phyloP scores from a whole-genome alignment of 2,888 invertebrate species.

The Elysia crispata region DNA sequence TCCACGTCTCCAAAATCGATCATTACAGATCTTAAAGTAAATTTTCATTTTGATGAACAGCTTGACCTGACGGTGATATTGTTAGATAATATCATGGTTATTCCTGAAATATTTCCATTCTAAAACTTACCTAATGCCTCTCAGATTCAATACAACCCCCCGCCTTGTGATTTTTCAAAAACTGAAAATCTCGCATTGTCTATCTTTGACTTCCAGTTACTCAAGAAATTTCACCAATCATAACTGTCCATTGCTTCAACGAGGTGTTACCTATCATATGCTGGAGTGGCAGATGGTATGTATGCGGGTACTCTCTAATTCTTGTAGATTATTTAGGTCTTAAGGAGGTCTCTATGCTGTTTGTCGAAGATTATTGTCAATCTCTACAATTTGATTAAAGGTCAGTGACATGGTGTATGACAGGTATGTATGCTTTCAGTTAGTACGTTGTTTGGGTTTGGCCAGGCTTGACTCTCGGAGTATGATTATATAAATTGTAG shows the following conservation, averaged over 20 bases:
- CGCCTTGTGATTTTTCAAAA: too few relatives aligned
- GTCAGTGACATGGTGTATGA: slow-evolving; percentile 71
- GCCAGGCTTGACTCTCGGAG: not conserved
- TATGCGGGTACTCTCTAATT: not conserved
- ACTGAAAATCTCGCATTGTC: too few relatives aligned
- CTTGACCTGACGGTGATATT: too few relatives aligned
- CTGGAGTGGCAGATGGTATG: slow-evolving; percentile 77
- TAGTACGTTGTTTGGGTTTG: not conserved
- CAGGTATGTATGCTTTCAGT: slow-evolving; percentile 76
- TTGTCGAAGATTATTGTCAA: not conserved
- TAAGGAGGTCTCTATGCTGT: not conserved
- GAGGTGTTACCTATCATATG: slow-evolving; percentile 73
- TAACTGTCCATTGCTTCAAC: slow-evolving; percentile 71
- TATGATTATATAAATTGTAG: too few relatives aligned
- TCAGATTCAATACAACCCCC: too few relatives aligned
- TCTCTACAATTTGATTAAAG: slow-evolving; percentile 70
- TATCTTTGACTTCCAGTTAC: slow-evolving; percentile 64
- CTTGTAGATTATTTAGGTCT: not conserved
- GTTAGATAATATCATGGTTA: too few relatives aligned
- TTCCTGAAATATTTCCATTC: too few relatives aligned
- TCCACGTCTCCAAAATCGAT: too few relatives aligned
- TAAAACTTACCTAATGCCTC: too few relatives aligned
- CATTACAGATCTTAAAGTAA: too few relatives aligned
- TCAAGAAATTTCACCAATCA: slow-evolving; percentile 70
- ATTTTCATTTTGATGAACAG: too few relatives aligned